Evolutionary conservation across 2,888 invertebrate genomes (phyloP).

Genomic region (Volucella inanis): DNA sequence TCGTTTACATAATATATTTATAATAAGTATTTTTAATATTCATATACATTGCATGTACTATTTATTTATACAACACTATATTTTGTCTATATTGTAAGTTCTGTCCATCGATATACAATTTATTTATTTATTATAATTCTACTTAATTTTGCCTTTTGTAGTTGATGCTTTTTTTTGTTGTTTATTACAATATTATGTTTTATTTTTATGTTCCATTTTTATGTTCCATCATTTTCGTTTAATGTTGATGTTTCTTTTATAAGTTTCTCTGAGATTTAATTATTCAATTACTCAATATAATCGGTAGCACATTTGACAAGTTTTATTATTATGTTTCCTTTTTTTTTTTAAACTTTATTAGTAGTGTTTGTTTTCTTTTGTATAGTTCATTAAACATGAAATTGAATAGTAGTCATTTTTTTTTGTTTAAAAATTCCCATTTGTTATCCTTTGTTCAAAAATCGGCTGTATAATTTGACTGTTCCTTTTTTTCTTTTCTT

Average conservation of each 20-base stretch:
- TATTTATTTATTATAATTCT: constrained; percentile 53
- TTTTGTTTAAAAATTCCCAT: constrained; percentile 38
- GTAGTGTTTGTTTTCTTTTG: constrained; percentile 18
- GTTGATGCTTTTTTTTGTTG: too few relatives aligned
- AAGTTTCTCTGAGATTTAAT: constrained; percentile 41
- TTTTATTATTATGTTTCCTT: not conserved
- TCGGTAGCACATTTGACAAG: constrained; percentile 53
- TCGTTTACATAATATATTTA: constrained; percentile 81
- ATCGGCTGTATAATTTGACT: constrained; percentile 53
- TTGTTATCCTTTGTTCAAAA: constrained; percentile 33
- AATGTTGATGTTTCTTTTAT: constrained; percentile 35
- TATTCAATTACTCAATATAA: constrained; percentile 63
- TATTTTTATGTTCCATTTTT: constrained; percentile 13
- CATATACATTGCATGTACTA: constrained; percentile 76
- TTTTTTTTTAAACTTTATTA: not conserved
- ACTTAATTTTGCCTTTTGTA: constrained; percentile 11
- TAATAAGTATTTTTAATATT: constrained; percentile 77
- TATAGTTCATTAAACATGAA: constrained; percentile 45
- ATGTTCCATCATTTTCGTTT: constrained; percentile 41
- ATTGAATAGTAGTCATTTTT: constrained; percentile 48
- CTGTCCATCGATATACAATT: constrained; percentile 71
- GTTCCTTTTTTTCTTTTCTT: constrained; percentile 10
- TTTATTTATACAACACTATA: constrained; percentile 75
- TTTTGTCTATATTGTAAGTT: constrained; percentile 69
- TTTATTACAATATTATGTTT: not conserved